These are phyloP conservation scores for Poecile montanus DNA, from an alignment of 2,797 vertebrate genomes.

Conservation along the genomic window DNA sequence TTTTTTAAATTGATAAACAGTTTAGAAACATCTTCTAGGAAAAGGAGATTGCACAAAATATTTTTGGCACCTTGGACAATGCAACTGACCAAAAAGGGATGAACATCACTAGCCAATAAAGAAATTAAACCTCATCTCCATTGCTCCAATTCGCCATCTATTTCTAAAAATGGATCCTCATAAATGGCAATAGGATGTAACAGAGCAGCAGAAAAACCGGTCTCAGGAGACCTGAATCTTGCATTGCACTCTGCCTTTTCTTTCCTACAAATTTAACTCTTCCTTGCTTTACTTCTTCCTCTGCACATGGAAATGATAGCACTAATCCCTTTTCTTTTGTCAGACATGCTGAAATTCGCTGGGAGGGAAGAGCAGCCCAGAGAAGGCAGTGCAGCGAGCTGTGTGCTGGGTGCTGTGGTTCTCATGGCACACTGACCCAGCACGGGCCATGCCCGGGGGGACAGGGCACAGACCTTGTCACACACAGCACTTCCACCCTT, in stretches of 20 bases:
- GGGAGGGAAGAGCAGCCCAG: background rate
- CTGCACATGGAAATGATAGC: background rate
- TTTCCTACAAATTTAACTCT: background rate
- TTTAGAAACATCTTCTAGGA: background rate
- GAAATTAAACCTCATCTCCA: background rate
- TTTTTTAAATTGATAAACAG: background rate
- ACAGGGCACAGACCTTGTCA: background rate
- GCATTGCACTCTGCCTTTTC: background rate
- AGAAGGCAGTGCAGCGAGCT: rapidly evolving
- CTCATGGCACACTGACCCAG: background rate
- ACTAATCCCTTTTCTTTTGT: background rate
- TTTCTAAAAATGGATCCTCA: background rate
- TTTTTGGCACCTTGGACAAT: background rate
- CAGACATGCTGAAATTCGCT: background rate
- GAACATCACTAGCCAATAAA: background rate
- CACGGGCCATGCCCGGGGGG: rapidly evolving
- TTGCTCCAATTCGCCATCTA: background rate
- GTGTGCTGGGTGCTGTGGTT: rapidly evolving
- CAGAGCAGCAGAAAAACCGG: background rate
- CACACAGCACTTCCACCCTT: background rate
- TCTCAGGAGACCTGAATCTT: background rate
- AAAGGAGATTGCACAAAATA: background rate
- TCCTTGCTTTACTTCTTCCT: background rate
- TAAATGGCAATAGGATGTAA: background rate
- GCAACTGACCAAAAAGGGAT: background rate